These are phyloP conservation scores for Listrodromus nycthemerus DNA, from an alignment of 2,888 invertebrate species.

Conservation along the genomic window DNA sequence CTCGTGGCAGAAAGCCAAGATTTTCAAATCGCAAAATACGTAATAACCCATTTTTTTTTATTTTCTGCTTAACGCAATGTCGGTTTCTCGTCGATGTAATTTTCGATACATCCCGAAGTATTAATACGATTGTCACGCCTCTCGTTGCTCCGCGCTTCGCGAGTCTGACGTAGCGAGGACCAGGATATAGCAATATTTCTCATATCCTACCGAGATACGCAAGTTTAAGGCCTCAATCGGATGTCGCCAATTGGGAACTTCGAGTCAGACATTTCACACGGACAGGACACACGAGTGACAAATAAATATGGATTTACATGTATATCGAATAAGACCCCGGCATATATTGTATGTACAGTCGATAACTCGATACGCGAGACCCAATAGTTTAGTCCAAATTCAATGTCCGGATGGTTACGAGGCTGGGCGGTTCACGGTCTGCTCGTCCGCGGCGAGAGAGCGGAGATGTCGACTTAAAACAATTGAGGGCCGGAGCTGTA, in stretches of 20 bases:
- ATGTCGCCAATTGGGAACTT: constrained; percentile 65
- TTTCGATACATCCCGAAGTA: constrained; percentile 25
- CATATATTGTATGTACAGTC: constrained; percentile 44
- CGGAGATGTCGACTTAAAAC: constrained; percentile 84
- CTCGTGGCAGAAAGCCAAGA: too few species aligned
- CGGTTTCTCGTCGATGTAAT: constrained; percentile 44
- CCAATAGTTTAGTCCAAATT: constrained; percentile 84
- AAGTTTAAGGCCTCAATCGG: constrained; percentile 71
- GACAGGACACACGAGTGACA: constrained; percentile 19
- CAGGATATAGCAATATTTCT: constrained; percentile 59
- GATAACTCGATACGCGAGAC: constrained; percentile 80
- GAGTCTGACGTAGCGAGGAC: background rate
- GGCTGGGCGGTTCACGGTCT: constrained; percentile 58
- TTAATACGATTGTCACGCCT: constrained; percentile 53
- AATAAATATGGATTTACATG: constrained; percentile 37
- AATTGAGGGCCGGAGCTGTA: constrained; percentile 81
- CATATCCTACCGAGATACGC: constrained; percentile 56
- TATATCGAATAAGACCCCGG: constrained; percentile 2
- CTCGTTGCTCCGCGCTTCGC: background rate
- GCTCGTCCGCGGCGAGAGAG: constrained; percentile 57
- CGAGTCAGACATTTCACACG: constrained; percentile 7
- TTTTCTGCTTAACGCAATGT: background rate
- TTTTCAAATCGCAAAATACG: background rate
- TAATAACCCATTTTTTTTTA: background rate
- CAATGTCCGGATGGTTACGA: constrained; percentile 79